Percentiles rank a stretch among this genome's conserved stretches.
Evolutionary conservation across 2,113 vertebrate genomes (phyloP).

Genomic region (Paracanthobrama guichenoti): DNA sequence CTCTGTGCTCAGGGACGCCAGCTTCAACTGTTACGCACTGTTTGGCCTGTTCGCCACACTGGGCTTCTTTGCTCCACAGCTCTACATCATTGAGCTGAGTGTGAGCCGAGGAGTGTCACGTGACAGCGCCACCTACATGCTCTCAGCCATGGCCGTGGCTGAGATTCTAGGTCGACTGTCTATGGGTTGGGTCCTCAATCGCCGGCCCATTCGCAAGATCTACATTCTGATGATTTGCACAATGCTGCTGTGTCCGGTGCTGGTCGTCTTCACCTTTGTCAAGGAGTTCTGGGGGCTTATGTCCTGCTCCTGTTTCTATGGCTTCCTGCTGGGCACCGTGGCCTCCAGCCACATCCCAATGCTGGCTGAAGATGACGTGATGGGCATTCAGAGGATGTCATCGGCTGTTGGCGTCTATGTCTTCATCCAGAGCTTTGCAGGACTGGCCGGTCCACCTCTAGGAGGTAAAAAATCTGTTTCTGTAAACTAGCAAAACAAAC

Average conservation of each 20-base stretch:
- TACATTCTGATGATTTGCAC: slow-evolving; percentile 87
- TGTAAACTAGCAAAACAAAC: background rate
- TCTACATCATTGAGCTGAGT: slow-evolving; percentile 91
- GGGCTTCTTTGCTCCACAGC: slow-evolving; percentile 91
- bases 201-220: slow-evolving; percentile 79
- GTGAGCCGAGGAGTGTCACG: slow-evolving; percentile 82
- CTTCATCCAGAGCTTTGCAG: slow-evolving; percentile 92
- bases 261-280: slow-evolving; percentile 87
- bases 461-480: slow-evolving; percentile 78
- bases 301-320: slow-evolving; percentile 84
- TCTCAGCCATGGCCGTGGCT: slow-evolving; percentile 87
- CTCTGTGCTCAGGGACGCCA: slow-evolving; percentile 82
- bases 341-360: slow-evolving; percentile 90
- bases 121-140: slow-evolving; percentile 81
- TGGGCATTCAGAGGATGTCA: slow-evolving; percentile 89
- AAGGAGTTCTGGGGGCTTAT: slow-evolving; percentile 85
- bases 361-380: slow-evolving; percentile 92
- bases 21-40: slow-evolving; percentile 90
- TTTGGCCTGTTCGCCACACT: slow-evolving; percentile 95
- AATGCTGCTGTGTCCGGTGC: slow-evolving; percentile 72
- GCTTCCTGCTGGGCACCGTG: slow-evolving; percentile 87
- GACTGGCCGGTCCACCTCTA: slow-evolving; percentile 92
- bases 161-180: slow-evolving; percentile 86
- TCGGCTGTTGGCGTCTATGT: slow-evolving; percentile 92
- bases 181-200: slow-evolving; percentile 83